Evolutionary conservation across 1,140 invertebrate genomes (phyloP).

Genomic region (Bombus pascuorum): DNA sequence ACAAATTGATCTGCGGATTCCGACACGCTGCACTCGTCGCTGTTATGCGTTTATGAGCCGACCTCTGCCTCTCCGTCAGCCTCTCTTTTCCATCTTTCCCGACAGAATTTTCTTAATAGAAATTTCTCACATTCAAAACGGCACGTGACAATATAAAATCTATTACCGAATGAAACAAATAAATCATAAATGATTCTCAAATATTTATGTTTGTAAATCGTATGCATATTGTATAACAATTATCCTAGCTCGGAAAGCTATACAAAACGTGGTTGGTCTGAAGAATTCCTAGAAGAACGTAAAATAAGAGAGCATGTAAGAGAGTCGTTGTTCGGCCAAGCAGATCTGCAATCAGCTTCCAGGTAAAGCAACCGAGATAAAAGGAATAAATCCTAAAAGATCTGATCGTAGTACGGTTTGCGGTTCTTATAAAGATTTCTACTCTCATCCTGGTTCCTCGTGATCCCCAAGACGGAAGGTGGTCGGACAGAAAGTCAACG

Average conservation of each 20-base stretch:
- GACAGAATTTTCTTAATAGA: background rate
- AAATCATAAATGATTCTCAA: too few species aligned
- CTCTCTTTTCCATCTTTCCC: background rate
- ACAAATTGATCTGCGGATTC: conserved; percentile 13
- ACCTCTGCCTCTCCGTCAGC: background rate
- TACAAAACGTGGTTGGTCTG: too few species aligned
- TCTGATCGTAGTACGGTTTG: too few species aligned
- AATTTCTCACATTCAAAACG: too few species aligned
- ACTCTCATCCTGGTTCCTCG: background rate
- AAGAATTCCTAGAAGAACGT: background rate
- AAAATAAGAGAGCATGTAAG: background rate
- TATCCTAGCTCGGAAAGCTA: too few species aligned
- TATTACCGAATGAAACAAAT: too few species aligned
- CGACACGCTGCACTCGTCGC: background rate
- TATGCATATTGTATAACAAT: too few species aligned
- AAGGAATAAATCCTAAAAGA: too few species aligned
- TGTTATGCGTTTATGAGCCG: conserved; percentile 37
- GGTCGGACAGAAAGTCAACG: background rate
- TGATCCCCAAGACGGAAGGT: background rate
- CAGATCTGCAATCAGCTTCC: background rate
- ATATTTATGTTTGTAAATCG: too few species aligned
- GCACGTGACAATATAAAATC: too few species aligned
- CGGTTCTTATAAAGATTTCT: too few species aligned
- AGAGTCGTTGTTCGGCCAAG: background rate
- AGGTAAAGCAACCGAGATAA: too few species aligned